Evolutionary conservation across 1,140 invertebrate genomes (phyloP).

Genomic region (Lepidurus couesii): DNA sequence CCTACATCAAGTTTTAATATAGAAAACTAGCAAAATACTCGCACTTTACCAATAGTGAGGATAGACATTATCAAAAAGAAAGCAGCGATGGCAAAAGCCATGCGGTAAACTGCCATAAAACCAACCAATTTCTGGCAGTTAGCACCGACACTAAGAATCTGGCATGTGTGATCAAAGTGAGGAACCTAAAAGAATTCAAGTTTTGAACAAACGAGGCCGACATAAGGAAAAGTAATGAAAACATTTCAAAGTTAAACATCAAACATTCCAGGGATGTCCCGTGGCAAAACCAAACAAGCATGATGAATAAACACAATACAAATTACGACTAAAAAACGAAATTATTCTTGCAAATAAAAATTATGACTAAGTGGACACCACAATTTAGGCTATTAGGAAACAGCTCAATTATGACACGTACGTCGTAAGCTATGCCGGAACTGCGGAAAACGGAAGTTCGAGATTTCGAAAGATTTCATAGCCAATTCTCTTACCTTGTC

Average conservation of each 20-base stretch:
- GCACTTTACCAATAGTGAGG: constrained; percentile 42
- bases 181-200: constrained; percentile 42
- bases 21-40: not conserved
- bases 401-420: no score
- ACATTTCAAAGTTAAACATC: not conserved
- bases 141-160: constrained; percentile 43
- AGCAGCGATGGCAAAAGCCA: constrained; percentile 46
- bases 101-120: constrained; percentile 48
- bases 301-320: no score
- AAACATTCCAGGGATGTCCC: not conserved
- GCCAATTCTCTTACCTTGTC: constrained; percentile 42
- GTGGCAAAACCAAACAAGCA: not conserved
- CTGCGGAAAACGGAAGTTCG: no score
- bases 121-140: constrained; percentile 46
- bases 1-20: constrained; percentile 34
- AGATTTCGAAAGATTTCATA: no score
- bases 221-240: not conserved
- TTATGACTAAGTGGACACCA: not conserved
- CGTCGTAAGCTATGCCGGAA: no score
- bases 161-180: constrained; percentile 45
- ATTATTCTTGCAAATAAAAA: not conserved
- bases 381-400: not conserved
- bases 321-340: not conserved
- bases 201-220: not conserved
- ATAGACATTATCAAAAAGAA: constrained; percentile 45